Evolutionary conservation across 2,888 invertebrate species (phyloP), one percentile per base, ranked within the genome.

Genomic region (Stenichneumon culpator): DNA sequence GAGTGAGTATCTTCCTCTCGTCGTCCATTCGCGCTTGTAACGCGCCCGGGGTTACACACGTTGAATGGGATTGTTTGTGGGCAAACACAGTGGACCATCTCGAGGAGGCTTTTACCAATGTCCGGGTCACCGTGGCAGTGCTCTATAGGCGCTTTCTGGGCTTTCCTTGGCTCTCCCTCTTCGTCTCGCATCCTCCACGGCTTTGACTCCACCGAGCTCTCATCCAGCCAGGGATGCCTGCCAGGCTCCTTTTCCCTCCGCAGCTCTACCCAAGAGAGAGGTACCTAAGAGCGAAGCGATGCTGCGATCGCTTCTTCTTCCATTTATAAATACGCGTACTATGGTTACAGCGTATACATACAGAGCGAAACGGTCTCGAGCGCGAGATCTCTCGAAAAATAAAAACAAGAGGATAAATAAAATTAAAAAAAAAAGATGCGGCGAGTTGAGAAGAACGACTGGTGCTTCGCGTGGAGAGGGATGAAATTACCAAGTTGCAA

Each of bases 401-500:
- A 72, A 80, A 22, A 85, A 57, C 19, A 78, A 63, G 77, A 72
- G 28, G 47, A 70, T 39, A 65, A 73, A 77, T 25, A 52, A 44
- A 60, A 80, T 11, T 5, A 19, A 28, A 19, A 63, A 63, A 72
- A 78, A 73, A 65, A 72, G n/a, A 52, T n/a, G 65, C 22, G 22
- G 39, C 39, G 54, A 72, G 77, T 79, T 36, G 44, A 68, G 36
- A 50, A 50, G 75, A 63, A 19, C 36, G 50, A 77, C 50, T 72
- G 28, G 5, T 28, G 57, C 60, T 47, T 14, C 54, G 44, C 14
- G 65, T 47, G 22, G 65, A 36, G 57, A 47, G 87, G 90, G 91
- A 92, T 92, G 91, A 93, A 93, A 93, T 93, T 92, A 92, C 91
- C 91, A 92, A 92, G 91, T 88, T 92, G 92, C 93, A 92, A 93